Conservation (phyloP, 1,140 invertebrate species). For the Uloborus diversus region DNA sequence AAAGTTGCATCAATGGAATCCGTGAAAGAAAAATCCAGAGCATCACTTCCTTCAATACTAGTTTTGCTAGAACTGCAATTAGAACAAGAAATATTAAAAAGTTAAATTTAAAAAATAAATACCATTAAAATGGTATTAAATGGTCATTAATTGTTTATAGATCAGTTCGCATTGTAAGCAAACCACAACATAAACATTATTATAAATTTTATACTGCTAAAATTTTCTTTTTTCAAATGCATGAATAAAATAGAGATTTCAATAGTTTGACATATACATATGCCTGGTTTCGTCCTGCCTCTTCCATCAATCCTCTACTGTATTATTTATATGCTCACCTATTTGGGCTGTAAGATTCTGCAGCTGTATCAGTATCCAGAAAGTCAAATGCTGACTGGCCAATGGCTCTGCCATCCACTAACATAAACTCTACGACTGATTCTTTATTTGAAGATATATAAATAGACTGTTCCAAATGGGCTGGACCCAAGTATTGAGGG, state of each 20-base stretch:
- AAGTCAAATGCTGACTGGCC: not conserved
- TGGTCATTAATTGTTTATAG: slow-evolving; percentile 36
- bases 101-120: not conserved
- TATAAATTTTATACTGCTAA: not conserved
- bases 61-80: not conserved
- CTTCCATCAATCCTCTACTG: not conserved
- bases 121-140: slow-evolving; percentile 13
- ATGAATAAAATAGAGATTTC: not conserved
- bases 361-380: not conserved
- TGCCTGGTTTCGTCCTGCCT: not conserved
- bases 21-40: slow-evolving; percentile 68
- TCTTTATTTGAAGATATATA: slow-evolving; percentile 68
- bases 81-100: not conserved
- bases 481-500: slow-evolving; percentile 70
- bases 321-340: not conserved
- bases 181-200: not conserved
- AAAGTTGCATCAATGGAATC: slow-evolving; percentile 66
- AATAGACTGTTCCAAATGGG: slow-evolving; percentile 64
- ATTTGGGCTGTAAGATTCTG: not conserved
- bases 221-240: not conserved
- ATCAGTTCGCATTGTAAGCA: not conserved
- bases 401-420: slow-evolving; percentile 56
- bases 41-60: slow-evolving; percentile 55
- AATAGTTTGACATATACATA: not conserved
- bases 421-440: slow-evolving; percentile 62